These are phyloP conservation scores for Oceanodroma leucorhoa DNA, from an alignment of 2,797 vertebrate species.

Conservation along the genomic window DNA sequence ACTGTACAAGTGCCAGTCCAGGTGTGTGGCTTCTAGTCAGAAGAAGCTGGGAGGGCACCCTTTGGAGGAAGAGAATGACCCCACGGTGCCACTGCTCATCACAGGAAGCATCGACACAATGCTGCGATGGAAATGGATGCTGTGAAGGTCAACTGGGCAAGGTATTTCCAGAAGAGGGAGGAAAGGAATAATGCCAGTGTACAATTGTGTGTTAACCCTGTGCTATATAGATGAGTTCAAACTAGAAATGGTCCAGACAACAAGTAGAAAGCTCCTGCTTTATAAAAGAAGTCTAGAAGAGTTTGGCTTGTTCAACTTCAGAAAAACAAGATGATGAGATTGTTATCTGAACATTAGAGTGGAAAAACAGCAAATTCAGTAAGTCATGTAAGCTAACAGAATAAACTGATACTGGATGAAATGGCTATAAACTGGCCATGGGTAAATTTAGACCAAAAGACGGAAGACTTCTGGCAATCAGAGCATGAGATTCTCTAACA, in stretches of 20 bases:
- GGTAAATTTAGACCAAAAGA: neutral
- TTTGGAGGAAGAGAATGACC: neutral
- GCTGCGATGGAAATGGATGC: rapidly evolving
- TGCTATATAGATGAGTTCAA: neutral
- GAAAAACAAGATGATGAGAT: neutral
- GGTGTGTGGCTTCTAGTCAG: neutral
- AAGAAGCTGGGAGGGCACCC: neutral
- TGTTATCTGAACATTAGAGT: neutral
- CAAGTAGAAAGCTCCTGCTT: neutral
- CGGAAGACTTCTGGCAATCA: neutral
- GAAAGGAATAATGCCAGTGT: neutral
- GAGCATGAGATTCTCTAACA: neutral
- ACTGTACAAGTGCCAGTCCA: neutral
- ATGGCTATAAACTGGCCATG: neutral
- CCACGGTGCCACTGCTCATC: neutral
- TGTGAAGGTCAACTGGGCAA: neutral
- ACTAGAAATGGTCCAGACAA: neutral
- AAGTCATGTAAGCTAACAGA: neutral
- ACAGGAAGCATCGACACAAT: neutral
- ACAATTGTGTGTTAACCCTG: neutral
- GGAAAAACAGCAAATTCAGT: neutral
- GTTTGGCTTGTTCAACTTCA: neutral
- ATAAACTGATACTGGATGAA: neutral
- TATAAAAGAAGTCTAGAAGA: neutral
- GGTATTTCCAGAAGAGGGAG: neutral